These are phyloP conservation scores for Melanotaenia boesemani DNA, from an alignment of 2,797 vertebrate species.

Conservation along the genomic window DNA sequence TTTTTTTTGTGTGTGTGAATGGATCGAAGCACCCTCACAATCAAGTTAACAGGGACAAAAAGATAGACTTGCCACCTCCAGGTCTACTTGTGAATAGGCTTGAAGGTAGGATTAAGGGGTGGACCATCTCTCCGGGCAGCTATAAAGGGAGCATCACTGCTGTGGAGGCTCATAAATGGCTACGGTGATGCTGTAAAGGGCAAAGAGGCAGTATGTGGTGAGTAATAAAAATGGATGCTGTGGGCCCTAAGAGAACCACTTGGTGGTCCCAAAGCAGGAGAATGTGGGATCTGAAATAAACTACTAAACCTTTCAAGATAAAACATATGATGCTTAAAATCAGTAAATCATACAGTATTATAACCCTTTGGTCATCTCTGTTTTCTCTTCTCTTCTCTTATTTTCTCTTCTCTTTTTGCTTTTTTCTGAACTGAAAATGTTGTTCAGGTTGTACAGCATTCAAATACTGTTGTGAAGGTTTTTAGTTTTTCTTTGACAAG, in stretches of 20 bases:
- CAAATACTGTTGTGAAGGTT: neutral
- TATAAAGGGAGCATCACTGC: conserved; percentile 30
- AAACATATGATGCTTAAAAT: conserved; percentile 4
- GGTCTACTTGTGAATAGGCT: conserved; percentile 27
- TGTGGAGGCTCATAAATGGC: conserved; percentile 48
- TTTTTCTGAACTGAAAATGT: neutral
- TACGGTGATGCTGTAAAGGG: conserved; percentile 71
- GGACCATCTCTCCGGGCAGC: conserved; percentile 37
- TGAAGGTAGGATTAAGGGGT: conserved; percentile 36
- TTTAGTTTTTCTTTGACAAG: neutral
- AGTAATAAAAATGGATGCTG: conserved; percentile 54
- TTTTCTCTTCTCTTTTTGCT: neutral
- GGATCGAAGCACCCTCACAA: neutral
- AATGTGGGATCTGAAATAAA: conserved; percentile 25
- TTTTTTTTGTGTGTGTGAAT: conserved; percentile 27
- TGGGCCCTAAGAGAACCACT: conserved; percentile 31
- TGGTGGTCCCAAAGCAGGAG: neutral
- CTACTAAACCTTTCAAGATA: conserved; percentile 14
- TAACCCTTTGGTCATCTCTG: neutral
- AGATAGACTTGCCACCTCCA: conserved; percentile 19
- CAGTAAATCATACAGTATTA: conserved; percentile 2
- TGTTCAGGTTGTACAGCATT: neutral
- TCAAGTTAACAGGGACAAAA: conserved; percentile 21
- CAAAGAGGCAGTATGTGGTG: conserved; percentile 51
- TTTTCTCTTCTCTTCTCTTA: neutral